Percentiles rank a stretch among this genome's conserved stretches.
phyloP scores from a whole-genome alignment of 2,888 invertebrate genomes.

The Erebia epiphron region DNA sequence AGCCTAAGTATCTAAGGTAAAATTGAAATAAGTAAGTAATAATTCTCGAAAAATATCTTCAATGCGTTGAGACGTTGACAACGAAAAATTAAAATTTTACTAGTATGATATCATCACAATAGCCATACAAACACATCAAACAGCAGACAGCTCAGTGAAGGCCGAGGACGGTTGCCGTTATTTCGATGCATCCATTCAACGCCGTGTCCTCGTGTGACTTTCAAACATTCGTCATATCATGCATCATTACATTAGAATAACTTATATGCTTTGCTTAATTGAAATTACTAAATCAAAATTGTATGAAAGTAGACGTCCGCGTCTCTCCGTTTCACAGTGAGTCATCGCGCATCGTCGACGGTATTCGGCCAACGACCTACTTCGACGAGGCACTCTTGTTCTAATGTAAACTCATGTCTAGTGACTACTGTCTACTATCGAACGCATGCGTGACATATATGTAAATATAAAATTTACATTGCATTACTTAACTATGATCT shows the following conservation, averaged over 20 bases:
- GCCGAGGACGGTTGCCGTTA: conserved; percentile 67
- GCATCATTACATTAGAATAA: too few species aligned
- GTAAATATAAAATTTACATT: neutral
- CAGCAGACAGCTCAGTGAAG: conserved; percentile 48
- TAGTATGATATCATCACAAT: conserved; percentile 6
- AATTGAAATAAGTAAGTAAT: neutral
- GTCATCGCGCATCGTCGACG: conserved; percentile 59
- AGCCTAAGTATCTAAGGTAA: neutral
- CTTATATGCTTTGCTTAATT: conserved; percentile 30
- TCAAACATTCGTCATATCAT: conserved; percentile 22
- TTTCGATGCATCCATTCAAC: conserved; percentile 73
- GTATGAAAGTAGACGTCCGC: conserved; percentile 52
- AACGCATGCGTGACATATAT: conserved; percentile 14
- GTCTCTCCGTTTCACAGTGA: conserved; percentile 60
- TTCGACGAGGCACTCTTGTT: conserved; percentile 53
- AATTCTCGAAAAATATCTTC: neutral
- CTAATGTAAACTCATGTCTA: conserved; percentile 38
- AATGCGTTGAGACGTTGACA: neutral
- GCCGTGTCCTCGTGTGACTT: conserved; percentile 56
- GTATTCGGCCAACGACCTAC: conserved; percentile 79
- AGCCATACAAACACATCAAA: conserved; percentile 32
- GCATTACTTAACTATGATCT: too few species aligned
- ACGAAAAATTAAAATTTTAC: neutral
- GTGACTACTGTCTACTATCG: conserved; percentile 24
- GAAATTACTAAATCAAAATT: conserved; percentile 41